Conservation (phyloP, 2,797 vertebrate genomes). For the Poeciliopsis infans region DNA sequence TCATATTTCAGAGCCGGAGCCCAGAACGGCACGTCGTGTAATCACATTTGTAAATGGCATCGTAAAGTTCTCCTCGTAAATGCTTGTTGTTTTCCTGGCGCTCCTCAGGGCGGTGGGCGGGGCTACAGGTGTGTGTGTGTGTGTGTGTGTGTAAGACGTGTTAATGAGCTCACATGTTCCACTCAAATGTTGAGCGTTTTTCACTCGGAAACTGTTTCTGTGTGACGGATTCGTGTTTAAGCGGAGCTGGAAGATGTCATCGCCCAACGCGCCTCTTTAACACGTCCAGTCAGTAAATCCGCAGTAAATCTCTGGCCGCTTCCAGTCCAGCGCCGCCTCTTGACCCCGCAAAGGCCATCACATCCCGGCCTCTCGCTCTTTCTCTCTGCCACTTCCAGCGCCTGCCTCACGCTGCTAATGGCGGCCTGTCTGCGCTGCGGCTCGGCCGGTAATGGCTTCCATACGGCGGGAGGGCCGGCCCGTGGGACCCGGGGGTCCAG, state of each 20-base stretch:
- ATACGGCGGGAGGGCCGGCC: slow-evolving; percentile 62
- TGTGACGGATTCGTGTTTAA: slow-evolving; percentile 11
- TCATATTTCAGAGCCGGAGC: slow-evolving; percentile 53
- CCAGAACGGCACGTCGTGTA: slow-evolving; percentile 49
- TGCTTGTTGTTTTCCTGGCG: slow-evolving; percentile 49
- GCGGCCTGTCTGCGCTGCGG: slow-evolving; percentile 68
- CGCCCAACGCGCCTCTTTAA: slow-evolving; percentile 17
- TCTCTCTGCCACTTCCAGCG: slow-evolving; percentile 48
- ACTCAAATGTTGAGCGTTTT: slow-evolving; percentile 20
- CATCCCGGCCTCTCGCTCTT: slow-evolving; percentile 44
- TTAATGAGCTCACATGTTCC: slow-evolving; percentile 52
- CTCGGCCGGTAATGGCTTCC: slow-evolving; percentile 78
- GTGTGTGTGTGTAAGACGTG: slow-evolving; percentile 4
- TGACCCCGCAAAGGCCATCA: slow-evolving; percentile 57
- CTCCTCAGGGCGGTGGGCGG: slow-evolving; percentile 2
- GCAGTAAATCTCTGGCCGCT: slow-evolving; percentile 62
- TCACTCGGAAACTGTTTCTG: not conserved
- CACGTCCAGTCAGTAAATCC: slow-evolving; percentile 45
- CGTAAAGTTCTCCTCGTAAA: slow-evolving; percentile 54
- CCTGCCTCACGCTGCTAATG: slow-evolving; percentile 71
- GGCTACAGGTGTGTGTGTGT: slow-evolving; percentile 26
- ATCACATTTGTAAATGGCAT: slow-evolving; percentile 68
- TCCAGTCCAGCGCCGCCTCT: slow-evolving; percentile 38
- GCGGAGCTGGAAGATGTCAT: slow-evolving; percentile 32
- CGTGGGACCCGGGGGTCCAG: slow-evolving; percentile 21